Base-by-base conservation (phyloP, 2,113 vertebrate species). In the Limanda limanda region DNA sequence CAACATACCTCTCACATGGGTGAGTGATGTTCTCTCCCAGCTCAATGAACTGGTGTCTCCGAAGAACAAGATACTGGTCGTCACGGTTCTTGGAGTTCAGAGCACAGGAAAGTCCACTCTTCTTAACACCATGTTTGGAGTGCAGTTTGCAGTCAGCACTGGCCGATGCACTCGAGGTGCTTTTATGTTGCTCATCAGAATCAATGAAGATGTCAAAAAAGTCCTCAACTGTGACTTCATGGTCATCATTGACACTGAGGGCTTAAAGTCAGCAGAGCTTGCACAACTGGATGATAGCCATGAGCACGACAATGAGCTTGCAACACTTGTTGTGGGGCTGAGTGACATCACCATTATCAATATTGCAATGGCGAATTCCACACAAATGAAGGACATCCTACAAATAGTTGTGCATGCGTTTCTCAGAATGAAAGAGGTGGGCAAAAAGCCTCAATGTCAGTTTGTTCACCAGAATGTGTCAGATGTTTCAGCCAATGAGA, bases 91-190 rank as follows among this genome's bases (percentile, higher is more conserved):
- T 62, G 95, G 95, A 2, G 92, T 94, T 11, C 94, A 96, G 2
- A 95, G 94, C 87, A 95, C 95, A 0, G 95, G 96, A 27, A 96
- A 96, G 65, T 96, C 96, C 72, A 96, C 95, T 2, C 93, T 96
- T 1, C 94, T 96, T 3, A 96, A 96, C 83, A 95, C 95, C 68
- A 95, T 96, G 96, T 96, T 96, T 78, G 96, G 96, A 27, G 90
- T 96, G 40, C 95, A 94, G 81, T 96, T 96, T 84, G 91, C 94
- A 52, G 93, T 95, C 2, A 94, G 95, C 80, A 94, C 88, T 81
- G 92, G 93, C 11, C 85, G 91, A 70, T 92, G 94, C 40, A 95
- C 95, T 12, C 87, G 92, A 52, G 95, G 95, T 31, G 94, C 95
- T 66, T 96, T 94, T 6, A 91, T 93, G 89, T 63, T 83, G 75